Evolutionary conservation across 2,113 vertebrate species (phyloP).

Genomic region (Dicentrarchus labrax): DNA sequence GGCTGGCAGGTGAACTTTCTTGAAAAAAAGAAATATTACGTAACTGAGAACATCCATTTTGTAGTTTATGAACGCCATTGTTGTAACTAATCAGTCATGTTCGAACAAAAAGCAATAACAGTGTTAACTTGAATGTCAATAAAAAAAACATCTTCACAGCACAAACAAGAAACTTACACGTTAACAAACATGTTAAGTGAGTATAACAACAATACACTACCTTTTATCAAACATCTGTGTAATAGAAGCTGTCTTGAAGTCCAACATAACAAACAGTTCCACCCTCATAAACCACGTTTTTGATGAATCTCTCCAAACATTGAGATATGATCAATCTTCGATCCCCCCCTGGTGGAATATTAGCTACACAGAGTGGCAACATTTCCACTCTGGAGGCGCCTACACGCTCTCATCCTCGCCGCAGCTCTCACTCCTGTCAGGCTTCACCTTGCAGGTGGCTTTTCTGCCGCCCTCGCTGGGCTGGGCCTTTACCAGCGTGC

Average conservation of each 20-base stretch:
- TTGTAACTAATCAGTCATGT: not conserved
- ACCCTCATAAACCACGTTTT: not conserved
- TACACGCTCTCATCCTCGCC: not conserved
- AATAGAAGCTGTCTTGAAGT: not conserved
- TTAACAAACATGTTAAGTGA: not conserved
- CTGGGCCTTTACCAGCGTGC: not conserved
- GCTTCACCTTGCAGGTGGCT: not conserved
- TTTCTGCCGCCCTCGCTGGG: no score
- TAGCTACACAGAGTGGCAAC: not conserved
- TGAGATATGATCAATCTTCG: not conserved
- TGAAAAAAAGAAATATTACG: not conserved
- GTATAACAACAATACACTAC: not conserved
- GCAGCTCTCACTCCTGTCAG: fast-evolving
- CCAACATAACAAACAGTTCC: not conserved
- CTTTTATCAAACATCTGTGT: not conserved
- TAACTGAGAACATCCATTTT: not conserved
- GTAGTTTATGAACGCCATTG: not conserved
- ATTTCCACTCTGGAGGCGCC: not conserved
- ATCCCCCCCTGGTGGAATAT: not conserved
- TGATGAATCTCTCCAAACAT: not conserved
- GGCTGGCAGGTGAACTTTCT: not conserved
- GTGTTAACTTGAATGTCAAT: slow-evolving; percentile 4
- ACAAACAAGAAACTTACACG: no score
- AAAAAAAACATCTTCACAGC: slow-evolving; percentile 29
- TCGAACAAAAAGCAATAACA: not conserved